phyloP scores from a whole-genome alignment of 2,888 invertebrate genomes.

The Pachymerium ferrugineum region DNA sequence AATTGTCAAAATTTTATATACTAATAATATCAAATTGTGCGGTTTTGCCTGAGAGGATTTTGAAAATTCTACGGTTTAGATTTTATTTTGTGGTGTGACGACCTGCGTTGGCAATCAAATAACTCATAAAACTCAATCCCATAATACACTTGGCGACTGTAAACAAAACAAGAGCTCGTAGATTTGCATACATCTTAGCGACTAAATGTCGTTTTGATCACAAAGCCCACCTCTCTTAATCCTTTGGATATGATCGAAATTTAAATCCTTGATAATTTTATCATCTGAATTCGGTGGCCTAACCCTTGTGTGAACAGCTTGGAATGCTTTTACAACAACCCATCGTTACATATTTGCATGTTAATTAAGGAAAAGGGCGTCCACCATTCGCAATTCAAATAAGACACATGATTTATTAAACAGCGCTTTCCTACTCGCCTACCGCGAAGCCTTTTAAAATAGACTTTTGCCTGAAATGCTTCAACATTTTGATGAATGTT shows the following conservation, averaged over 20 bases:
- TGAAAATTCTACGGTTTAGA: background rate
- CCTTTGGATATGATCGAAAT: constrained; percentile 19
- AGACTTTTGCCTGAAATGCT: background rate
- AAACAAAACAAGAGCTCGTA: background rate
- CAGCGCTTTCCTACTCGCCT: background rate
- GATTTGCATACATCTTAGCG: constrained; percentile 8
- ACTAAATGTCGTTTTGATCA: background rate
- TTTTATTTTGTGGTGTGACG: constrained; percentile 15
- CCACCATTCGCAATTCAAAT: constrained; percentile 27
- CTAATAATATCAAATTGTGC: background rate
- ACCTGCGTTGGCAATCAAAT: background rate
- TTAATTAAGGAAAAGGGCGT: constrained; percentile 27
- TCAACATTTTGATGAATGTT: background rate
- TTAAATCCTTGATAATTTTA: constrained; percentile 27
- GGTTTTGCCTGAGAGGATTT: background rate
- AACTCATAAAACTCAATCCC: background rate
- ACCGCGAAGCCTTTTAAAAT: constrained; percentile 5
- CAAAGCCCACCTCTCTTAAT: background rate
- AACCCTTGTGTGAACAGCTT: constrained; percentile 1
- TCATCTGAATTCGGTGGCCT: background rate
- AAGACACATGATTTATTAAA: constrained; percentile 21
- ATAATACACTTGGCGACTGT: constrained; percentile 9
- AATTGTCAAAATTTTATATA: background rate
- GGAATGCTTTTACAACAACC: constrained; percentile 19
- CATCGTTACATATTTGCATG: constrained; percentile 18